These are phyloP conservation scores for Drosophila fulvimacula DNA, from an alignment of 2,888 invertebrate species.

Conservation along the genomic window DNA sequence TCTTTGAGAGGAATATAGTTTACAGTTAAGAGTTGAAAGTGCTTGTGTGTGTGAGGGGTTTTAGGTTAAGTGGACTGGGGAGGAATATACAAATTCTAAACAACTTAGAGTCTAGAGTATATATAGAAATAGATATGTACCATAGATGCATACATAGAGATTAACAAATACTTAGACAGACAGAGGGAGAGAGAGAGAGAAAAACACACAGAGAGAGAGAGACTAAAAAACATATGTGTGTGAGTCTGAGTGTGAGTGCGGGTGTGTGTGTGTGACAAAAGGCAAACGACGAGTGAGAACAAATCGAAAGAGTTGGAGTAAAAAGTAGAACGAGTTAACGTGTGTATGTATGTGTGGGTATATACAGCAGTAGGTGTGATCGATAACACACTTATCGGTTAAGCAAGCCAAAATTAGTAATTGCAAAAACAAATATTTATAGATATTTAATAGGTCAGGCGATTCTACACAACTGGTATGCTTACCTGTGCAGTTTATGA, in stretches of 20 bases:
- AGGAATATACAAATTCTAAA: conserved; percentile 35
- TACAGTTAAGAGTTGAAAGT: conserved; percentile 47
- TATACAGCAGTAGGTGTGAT: conserved; percentile 10
- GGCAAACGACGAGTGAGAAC: conserved; percentile 37
- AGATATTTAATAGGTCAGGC: conserved; percentile 22
- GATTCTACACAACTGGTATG: conserved; percentile 41
- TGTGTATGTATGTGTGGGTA: background rate
- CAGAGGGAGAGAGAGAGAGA: conserved; percentile 14
- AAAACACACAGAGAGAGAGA: conserved; percentile 17
- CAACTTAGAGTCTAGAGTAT: conserved; percentile 59
- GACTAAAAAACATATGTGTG: conserved; percentile 2
- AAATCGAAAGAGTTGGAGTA: conserved; percentile 16
- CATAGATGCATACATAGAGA: conserved; percentile 46
- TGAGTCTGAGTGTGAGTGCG: conserved; percentile 28
- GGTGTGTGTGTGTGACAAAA: conserved; percentile 17
- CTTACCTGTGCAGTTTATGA: conserved; percentile 58
- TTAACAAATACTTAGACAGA: conserved; percentile 42
- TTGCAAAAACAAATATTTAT: background rate
- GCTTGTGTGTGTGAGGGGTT: background rate
- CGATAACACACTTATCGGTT: conserved; percentile 27
- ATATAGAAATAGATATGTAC: conserved; percentile 34
- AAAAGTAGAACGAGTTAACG: conserved; percentile 11
- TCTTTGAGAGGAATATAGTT: conserved; percentile 38
- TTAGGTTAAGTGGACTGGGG: background rate
- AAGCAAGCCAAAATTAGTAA: conserved; percentile 28